Base-by-base conservation (phyloP, 2,113 vertebrate genomes). In the Daubentonia madagascariensis region DNA sequence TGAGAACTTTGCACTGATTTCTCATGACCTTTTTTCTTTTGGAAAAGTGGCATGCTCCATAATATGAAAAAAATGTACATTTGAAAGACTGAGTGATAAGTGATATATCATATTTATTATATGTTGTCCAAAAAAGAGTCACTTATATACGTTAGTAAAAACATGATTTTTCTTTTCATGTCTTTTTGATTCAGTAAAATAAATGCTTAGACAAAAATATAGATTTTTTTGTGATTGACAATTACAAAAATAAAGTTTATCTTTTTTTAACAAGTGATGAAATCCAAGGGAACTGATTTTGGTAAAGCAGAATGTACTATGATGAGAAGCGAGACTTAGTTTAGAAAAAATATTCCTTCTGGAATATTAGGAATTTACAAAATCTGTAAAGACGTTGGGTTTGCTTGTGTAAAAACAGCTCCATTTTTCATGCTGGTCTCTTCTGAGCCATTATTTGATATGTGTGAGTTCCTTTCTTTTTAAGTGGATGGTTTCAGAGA, bases 91-190 rank as follows among this genome's bases (percentile, higher is more conserved):
- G 98, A 98, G 98, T 99, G 99, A 99, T 98, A 98, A 99, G 99
- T 98, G 98, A 98, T 98, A 99, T 99, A 99, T 99, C 98, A 98
- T 99, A 99, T 99, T 99, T 99, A 99, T 99, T 99, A 98, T 99
- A 99, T 99, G 99, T 99, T 97, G 99, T 99, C 98, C 98, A 98
- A 98, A 98, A 98, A 97, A 98, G 98, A 87, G 54, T 99, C 99
- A 98, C 99, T 98, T 98, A 98, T 99, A 99, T 99, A 97, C 98
- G 45, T 98, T 98, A 98, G 98, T 98, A 97, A 97, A 94, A 96
- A 98, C 95, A 98, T 98, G 97, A 92, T 98, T 98, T 98, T 93
- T 98, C 98, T 98, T 98, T 98, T 98, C 98, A 98, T 99, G 98
- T 99, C 98, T 98, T 99, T 99, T 99, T 91, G 97, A 98, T 98